Evolutionary conservation across 1,140 invertebrate genomes (phyloP).

Genomic region (Cephus cinctus): DNA sequence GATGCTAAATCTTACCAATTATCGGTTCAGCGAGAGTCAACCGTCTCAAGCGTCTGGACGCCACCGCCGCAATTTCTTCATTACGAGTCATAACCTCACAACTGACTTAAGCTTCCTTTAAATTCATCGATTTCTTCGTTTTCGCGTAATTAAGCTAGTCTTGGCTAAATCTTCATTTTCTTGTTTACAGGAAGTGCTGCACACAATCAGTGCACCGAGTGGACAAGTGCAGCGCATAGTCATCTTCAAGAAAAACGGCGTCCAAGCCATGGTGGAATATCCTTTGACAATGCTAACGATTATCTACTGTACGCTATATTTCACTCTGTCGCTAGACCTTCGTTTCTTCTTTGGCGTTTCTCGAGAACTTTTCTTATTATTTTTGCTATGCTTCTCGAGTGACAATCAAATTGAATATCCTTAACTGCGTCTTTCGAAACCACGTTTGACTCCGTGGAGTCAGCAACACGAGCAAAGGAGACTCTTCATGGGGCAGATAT

Average conservation of each 20-base stretch:
- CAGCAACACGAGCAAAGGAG: constrained; percentile 93
- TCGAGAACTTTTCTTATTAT: background rate
- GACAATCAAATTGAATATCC: constrained; percentile 36
- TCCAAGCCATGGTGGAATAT: constrained; percentile 99
- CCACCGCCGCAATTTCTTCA: no score
- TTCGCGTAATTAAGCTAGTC: background rate
- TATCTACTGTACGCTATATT: constrained; percentile 10
- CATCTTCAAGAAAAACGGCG: constrained; percentile 98
- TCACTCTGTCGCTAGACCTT: constrained; percentile 1
- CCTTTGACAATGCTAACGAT: constrained; percentile 62
- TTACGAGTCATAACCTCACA: no score
- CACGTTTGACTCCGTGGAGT: constrained; percentile 92
- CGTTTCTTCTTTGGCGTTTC: constrained; percentile 3
- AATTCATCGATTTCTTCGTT: no score
- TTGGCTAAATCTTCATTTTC: constrained; percentile 34
- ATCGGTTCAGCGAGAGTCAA: constrained; percentile 17
- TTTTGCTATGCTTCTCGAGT: background rate
- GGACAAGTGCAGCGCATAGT: constrained; percentile 97
- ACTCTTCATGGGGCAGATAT: constrained; percentile 96
- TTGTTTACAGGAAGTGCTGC: constrained; percentile 93
- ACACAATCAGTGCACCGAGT: constrained; percentile 93
- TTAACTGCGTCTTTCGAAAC: constrained; percentile 60
- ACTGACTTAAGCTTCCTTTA: no score
- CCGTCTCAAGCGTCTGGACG: no score
- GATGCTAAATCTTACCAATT: constrained; percentile 31